Evolutionary conservation across 2,888 invertebrate species (phyloP), one percentile per base, ranked within the genome.

Genomic region (Chymomyza caudatula): DNA sequence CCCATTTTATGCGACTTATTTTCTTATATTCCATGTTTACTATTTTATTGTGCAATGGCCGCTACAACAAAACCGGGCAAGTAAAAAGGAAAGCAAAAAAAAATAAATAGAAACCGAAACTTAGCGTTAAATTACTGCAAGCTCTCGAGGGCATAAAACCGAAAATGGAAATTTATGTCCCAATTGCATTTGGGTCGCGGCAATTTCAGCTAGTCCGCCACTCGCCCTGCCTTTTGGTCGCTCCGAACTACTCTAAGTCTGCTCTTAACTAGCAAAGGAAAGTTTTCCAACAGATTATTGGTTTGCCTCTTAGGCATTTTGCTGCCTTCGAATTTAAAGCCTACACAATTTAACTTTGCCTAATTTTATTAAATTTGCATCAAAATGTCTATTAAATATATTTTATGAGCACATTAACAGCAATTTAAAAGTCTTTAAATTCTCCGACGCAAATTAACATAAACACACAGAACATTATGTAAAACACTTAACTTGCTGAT

Each of bases 121-220:
- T 77, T 85, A 74, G 83, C 86, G 83, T 83, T 84, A 83, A 83
- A 83, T 83, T 83, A 86, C 86, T 86, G 73, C 69, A 69, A 84
- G 68, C 67, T 76, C 83, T 77, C 86, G 74, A 64, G 83, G 86
- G 83, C 78, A 85, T 83, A 80, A 76, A 77, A 81, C 84, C 81
- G 71, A 84, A 83, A 83, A 82, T 84, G 86, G 82, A 78, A 82
- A 82, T 86, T 82, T 82, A 84, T 82, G 86, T 86, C 86, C 82
- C 86, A 84, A 84, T 82, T 86, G 82, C 82, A 84, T 75, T 81
- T 77, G 60, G 52, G 57, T 49, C 52, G 47, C 15, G 47, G 19
- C 47, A 4, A 19, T 47, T 22, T 25, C 15, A 11, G 29, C 29
- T 37, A n/a, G n/a, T n/a, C n/a, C n/a, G 2, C 37, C 52, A 51